Percentiles rank a stretch among this genome's conserved stretches.
Evolutionary conservation across 2,888 invertebrate species (phyloP).

Genomic region (Colostygia pectinataria): DNA sequence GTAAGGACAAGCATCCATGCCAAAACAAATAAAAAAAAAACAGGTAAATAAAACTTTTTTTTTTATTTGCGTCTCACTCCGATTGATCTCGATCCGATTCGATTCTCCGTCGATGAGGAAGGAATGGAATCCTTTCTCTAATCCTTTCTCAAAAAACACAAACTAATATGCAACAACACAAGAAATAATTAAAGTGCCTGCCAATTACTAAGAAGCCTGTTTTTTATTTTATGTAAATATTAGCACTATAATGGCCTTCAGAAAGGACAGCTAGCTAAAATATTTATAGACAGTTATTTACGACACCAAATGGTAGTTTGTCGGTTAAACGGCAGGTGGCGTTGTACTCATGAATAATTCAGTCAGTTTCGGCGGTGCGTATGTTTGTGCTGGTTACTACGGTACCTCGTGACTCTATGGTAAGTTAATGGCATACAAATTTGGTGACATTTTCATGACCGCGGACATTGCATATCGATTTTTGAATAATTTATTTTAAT

Average conservation of each 20-base stretch:
- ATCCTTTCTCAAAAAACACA: no score
- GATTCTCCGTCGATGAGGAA: no score
- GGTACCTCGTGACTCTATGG: slow-evolving; percentile 37
- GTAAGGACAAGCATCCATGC: no score
- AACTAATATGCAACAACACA: no score
- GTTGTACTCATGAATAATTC: slow-evolving; percentile 60
- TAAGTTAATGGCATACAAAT: slow-evolving; percentile 45
- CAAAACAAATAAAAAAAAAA: no score
- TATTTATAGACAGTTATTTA: slow-evolving; percentile 46
- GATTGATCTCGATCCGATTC: no score
- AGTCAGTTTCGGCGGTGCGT: slow-evolving; percentile 38
- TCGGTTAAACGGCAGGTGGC: slow-evolving; percentile 65
- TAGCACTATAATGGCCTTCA: slow-evolving; percentile 27
- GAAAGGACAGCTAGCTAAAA: slow-evolving; percentile 34
- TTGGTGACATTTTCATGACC: slow-evolving; percentile 44
- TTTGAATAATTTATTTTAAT: slow-evolving; percentile 33
- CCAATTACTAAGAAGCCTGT: no score
- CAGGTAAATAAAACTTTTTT: no score
- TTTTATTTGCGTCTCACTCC: no score
- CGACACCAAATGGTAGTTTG: slow-evolving; percentile 55
- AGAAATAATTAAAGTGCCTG: no score
- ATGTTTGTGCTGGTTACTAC: slow-evolving; percentile 37
- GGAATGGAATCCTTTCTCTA: no score
- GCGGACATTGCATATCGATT: slow-evolving; percentile 24
- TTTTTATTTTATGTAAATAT: no score